Conservation (phyloP, 1,140 invertebrate genomes). For the Acromyrmex charruanus region DNA sequence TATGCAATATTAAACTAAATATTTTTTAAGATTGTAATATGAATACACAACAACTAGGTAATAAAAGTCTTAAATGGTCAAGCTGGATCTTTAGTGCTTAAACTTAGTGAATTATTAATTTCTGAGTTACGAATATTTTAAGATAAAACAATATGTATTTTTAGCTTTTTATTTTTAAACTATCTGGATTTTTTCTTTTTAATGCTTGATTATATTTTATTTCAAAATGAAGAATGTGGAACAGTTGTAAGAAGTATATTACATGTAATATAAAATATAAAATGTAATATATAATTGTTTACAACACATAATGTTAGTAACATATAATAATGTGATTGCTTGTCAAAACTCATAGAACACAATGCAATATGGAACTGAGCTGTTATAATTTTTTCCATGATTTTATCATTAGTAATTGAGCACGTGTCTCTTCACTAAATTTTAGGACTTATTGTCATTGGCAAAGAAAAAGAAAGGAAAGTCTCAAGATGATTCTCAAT, state of each 20-base stretch:
- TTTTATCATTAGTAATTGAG: neutral
- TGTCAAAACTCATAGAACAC: neutral
- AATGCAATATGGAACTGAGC: neutral
- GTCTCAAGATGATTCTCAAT: constrained; percentile 86
- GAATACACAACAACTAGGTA: too few species aligned
- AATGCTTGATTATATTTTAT: neutral
- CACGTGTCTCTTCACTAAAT: neutral
- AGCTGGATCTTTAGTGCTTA: too few species aligned
- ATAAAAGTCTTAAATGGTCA: too few species aligned
- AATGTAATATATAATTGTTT: neutral
- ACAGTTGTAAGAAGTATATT: neutral
- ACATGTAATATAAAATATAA: neutral
- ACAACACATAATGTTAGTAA: too few species aligned
- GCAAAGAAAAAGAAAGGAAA: constrained; percentile 94
- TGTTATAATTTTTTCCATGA: neutral
- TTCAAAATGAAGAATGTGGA: neutral
- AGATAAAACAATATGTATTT: neutral
- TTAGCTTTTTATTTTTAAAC: neutral
- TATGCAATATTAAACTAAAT: neutral
- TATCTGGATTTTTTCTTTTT: neutral
- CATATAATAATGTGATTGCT: neutral
- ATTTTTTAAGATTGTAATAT: too few species aligned
- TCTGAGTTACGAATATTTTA: neutral
- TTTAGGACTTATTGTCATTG: constrained; percentile 94
- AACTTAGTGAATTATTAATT: too few species aligned